phyloP scores from a whole-genome alignment of 1,140 invertebrate species.

The Oedothorax gibbosus region DNA sequence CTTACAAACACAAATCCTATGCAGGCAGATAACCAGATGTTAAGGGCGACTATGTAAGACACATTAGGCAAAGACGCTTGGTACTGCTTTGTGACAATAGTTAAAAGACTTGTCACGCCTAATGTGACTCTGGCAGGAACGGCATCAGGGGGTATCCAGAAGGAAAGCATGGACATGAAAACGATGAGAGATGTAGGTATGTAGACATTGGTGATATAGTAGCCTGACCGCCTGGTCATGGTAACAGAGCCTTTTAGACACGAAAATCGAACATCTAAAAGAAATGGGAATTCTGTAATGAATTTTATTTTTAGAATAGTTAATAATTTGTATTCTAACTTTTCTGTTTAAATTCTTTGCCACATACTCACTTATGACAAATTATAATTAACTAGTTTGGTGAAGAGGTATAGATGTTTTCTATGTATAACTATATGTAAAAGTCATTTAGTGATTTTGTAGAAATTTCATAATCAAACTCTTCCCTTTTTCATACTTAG shows the following conservation, averaged over 20 bases:
- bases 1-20: constrained; percentile 68
- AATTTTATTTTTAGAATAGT: no score
- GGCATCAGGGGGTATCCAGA: constrained; percentile 67
- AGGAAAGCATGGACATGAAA: constrained; percentile 67
- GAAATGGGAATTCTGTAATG: not conserved
- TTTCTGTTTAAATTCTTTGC: no score
- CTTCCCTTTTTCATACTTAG: no score
- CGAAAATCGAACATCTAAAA: constrained; percentile 50
- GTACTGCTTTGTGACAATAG: constrained; percentile 79
- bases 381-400: no score
- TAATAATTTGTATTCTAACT: no score
- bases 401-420: no score
- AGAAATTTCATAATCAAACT: no score
- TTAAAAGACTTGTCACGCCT: constrained; percentile 73
- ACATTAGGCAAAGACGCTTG: constrained; percentile 86
- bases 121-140: constrained; percentile 67
- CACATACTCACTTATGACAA: no score
- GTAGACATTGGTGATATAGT: constrained; percentile 67
- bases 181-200: constrained; percentile 66
- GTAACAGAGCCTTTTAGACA: constrained; percentile 46
- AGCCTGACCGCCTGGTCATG: constrained; percentile 64
- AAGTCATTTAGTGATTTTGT: no score
- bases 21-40: constrained; percentile 88
- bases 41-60: constrained; percentile 88
- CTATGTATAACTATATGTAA: no score